Conservation (phyloP, 2,888 invertebrate genomes). For the Luffia ferchaultella region DNA sequence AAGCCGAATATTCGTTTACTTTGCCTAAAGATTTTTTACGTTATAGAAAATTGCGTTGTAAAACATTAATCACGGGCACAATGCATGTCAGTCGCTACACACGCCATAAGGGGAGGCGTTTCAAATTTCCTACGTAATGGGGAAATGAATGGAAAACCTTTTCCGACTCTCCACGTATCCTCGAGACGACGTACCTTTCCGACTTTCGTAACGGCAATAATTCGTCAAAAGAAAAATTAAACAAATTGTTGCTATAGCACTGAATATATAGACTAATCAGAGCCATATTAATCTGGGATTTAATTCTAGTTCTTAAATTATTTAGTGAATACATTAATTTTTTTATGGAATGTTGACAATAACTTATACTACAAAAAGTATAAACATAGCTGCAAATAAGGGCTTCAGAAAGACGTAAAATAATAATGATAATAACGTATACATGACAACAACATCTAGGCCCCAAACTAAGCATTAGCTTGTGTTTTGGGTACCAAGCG, state of each 20-base stretch:
- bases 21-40: conserved; percentile 25
- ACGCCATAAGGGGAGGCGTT: conserved; percentile 42
- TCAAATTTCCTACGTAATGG: conserved; percentile 49
- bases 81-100: conserved; percentile 50
- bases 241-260: background rate
- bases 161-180: conserved; percentile 11
- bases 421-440: too few relatives aligned
- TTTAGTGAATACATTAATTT: too few relatives aligned
- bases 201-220: background rate
- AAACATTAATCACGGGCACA: conserved; percentile 57
- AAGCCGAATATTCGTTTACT: background rate
- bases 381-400: too few relatives aligned
- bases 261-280: too few relatives aligned
- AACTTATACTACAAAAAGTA: too few relatives aligned
- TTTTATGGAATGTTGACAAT: too few relatives aligned
- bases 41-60: conserved; percentile 48
- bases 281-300: too few relatives aligned
- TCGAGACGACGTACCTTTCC: background rate
- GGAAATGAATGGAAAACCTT: conserved; percentile 51
- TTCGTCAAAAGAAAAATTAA: background rate
- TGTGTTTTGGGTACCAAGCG: too few relatives aligned
- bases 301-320: too few relatives aligned
- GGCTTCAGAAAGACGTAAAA: too few relatives aligned
- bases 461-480: too few relatives aligned
- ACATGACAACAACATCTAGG: too few relatives aligned